Percentiles rank a stretch among this genome's conserved stretches.
phyloP scores from a whole-genome alignment of 2,797 vertebrate genomes.

The Eurystomus glaucurus region DNA sequence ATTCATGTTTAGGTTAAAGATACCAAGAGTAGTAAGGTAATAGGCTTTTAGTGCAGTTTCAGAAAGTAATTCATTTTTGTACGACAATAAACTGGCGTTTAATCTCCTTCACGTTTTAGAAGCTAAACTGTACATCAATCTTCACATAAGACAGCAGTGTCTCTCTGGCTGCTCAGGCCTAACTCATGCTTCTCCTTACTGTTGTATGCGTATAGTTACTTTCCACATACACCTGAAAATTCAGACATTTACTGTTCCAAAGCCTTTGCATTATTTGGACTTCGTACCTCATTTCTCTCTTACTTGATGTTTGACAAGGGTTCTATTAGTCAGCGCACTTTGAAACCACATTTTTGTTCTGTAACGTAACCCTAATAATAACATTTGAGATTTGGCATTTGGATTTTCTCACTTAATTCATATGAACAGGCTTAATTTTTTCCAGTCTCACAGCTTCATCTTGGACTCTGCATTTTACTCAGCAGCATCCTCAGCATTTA shows the following conservation, averaged over 20 bases:
- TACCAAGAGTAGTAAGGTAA: neutral
- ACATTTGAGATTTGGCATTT: neutral
- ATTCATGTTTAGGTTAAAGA: neutral
- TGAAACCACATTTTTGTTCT: neutral
- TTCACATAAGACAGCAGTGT: neutral
- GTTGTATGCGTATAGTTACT: neutral
- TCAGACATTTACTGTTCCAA: conserved; percentile 19
- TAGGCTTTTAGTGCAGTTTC: neutral
- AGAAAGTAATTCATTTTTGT: neutral
- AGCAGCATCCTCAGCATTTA: neutral
- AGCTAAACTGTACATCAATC: neutral
- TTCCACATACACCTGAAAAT: neutral
- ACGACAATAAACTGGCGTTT: conserved; percentile 13
- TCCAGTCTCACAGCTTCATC: neutral
- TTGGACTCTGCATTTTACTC: neutral
- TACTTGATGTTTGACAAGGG: neutral
- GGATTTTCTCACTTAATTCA: neutral
- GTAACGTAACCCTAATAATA: neutral
- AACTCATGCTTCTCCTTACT: neutral
- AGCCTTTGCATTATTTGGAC: neutral
- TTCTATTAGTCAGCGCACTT: neutral
- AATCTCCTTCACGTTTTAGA: conserved; percentile 9
- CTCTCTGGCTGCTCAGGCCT: neutral
- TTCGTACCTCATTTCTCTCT: neutral
- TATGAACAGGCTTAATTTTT: neutral